Base-by-base conservation (phyloP, 2,113 vertebrate genomes). In the Steatornis caripensis region DNA sequence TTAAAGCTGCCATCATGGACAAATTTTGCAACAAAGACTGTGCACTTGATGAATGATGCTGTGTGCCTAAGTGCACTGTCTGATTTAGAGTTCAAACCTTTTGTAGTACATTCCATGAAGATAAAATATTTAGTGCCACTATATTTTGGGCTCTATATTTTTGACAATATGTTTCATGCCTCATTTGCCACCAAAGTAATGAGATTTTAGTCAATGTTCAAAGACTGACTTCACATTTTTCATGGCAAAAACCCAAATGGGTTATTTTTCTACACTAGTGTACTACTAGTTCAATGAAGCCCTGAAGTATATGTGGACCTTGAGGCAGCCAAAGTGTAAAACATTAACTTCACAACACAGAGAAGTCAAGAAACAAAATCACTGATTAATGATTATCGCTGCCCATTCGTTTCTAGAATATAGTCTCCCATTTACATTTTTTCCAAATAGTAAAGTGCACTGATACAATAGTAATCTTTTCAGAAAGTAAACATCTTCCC, bases 1-100 rank as follows among this genome's bases (percentile, higher is more conserved):
- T 97, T 97, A 97, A 92, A 88, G 87, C 78, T 90, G 93, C 71
- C 87, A 95, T 91, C 84, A 83, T 70, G 68, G 89, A 94, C 72
- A 97, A 93, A 93, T 96, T 92, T 95, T 92, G 86, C 86, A 76
- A 94, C 1, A 1, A 94, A 89, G 4, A 21, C 74, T 23, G 11
- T 7, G 11, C 51, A 13, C 36, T 64, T 96, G 95, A 96, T 57
- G 84, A 83, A 97, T 84, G 86, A 75, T 3, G 2, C 65, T 27
- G n/a, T 61, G 57, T 34, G 69, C 53, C 64, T 90, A 96, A 94
- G 86, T 89, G 83, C 68, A 90, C 34, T 87, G 55, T 88, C 94
- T 97, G 96, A 97, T 97, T 96, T 94, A 95, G 86, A 96, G 90
- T 96, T 96, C 72, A 96, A 94, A 87, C 48, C 65, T 87, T 93